Evolutionary conservation across 1,140 invertebrate species (phyloP).

Genomic region (Bradynema listronoti): DNA sequence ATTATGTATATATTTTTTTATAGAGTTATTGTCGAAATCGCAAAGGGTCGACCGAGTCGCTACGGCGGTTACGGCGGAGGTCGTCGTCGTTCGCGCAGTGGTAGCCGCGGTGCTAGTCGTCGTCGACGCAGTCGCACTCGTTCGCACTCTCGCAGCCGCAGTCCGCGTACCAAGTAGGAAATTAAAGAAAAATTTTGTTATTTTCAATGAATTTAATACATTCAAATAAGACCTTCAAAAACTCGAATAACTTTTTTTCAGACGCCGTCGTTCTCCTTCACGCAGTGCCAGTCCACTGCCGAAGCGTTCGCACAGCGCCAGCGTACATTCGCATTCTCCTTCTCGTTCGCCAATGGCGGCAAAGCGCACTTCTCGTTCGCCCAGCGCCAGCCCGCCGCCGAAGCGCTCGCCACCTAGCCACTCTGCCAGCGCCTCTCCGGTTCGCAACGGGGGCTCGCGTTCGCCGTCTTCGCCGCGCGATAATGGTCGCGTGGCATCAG

Average conservation of each 20-base stretch:
- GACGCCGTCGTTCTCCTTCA: constrained; percentile 11
- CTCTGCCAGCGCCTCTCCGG: constrained; percentile 18
- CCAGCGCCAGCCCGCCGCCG: constrained; percentile 6
- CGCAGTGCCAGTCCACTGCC: constrained; percentile 6
- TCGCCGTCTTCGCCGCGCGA: no score
- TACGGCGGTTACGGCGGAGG: constrained; percentile 16
- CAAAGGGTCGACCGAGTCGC: constrained; percentile 36
- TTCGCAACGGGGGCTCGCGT: constrained; percentile 8
- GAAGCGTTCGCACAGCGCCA: constrained; percentile 3
- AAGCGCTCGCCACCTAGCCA: background rate
- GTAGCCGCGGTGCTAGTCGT: constrained; percentile 1
- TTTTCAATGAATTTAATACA: background rate
- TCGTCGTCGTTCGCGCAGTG: constrained; percentile 23
- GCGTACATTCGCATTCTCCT: no score
- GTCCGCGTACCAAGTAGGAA: background rate
- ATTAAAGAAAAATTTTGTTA: background rate
- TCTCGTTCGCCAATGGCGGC: constrained; percentile 7
- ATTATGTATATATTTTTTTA: constrained; percentile 15
- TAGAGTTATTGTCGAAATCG: constrained; percentile 42
- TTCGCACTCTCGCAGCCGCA: constrained; percentile 13
- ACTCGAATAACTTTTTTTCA: constrained; percentile 1
- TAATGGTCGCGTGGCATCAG: no score
- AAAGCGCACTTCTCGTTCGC: constrained; percentile 12
- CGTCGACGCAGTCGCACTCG: constrained; percentile 25
- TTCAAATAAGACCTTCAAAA: background rate